phyloP scores from a whole-genome alignment of 2,888 invertebrate species.

The Cheilosia vernalis region DNA sequence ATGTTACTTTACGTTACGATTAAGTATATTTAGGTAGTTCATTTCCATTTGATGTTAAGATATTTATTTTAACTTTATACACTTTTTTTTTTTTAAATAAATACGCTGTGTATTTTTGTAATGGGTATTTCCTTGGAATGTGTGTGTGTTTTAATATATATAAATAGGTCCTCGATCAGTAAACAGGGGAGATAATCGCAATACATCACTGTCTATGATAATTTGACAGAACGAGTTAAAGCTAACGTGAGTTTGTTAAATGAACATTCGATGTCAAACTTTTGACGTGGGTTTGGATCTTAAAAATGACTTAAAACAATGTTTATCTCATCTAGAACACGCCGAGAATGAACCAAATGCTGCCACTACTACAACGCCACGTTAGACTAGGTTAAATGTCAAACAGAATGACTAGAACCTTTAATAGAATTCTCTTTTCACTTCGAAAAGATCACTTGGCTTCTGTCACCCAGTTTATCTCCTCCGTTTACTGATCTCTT shows the following conservation, averaged over 20 bases:
- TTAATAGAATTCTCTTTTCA: background rate
- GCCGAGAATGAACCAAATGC: conserved; percentile 38
- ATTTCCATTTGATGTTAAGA: conserved; percentile 62
- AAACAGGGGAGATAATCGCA: background rate
- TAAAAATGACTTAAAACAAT: conserved; percentile 68
- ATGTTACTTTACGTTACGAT: conserved; percentile 38
- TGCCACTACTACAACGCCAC: background rate
- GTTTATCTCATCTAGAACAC: conserved; percentile 72
- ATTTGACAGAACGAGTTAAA: background rate
- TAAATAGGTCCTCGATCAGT: conserved; percentile 2
- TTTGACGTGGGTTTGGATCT: conserved; percentile 54
- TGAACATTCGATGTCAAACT: background rate
- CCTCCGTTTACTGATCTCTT: background rate
- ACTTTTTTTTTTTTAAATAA: conserved; percentile 19
- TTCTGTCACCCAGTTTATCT: background rate
- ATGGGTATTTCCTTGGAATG: conserved; percentile 48
- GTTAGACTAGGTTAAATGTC: background rate
- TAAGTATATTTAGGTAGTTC: conserved; percentile 58
- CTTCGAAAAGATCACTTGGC: background rate
- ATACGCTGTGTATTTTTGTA: conserved; percentile 57
- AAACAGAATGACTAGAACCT: background rate
- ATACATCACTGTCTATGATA: background rate
- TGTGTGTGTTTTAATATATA: conserved; percentile 5
- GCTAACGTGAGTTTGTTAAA: background rate
- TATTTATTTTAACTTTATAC: conserved; percentile 65